Percentiles rank a stretch among this genome's conserved stretches.
These are phyloP conservation scores for Caligus rogercresseyi DNA, from an alignment of 1,140 invertebrate species.

Conservation along the genomic window DNA sequence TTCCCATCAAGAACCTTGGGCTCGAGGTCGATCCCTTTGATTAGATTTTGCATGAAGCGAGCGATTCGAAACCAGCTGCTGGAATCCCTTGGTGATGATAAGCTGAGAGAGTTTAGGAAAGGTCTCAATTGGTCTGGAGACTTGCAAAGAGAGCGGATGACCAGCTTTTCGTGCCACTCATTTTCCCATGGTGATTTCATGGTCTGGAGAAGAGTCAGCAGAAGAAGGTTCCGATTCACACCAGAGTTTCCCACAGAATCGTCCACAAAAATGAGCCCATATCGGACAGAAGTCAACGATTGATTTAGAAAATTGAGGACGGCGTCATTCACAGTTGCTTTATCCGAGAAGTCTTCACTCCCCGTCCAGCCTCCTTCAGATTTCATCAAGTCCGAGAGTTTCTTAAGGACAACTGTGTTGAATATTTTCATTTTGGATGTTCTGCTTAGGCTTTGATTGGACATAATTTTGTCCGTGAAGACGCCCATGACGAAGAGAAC, in stretches of 20 bases:
- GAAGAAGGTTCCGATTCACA: neutral
- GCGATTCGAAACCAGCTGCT: neutral
- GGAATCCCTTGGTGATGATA: neutral
- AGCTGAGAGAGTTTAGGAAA: neutral
- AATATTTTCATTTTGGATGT: neutral
- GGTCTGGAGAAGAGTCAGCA: conserved; percentile 1
- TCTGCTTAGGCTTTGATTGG: neutral
- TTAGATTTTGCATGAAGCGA: neutral
- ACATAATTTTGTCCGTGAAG: neutral
- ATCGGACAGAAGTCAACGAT: neutral
- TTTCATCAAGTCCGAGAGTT: neutral
- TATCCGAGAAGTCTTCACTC: neutral
- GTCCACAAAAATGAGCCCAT: conserved; percentile 5
- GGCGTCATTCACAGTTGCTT: neutral
- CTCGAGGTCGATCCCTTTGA: neutral
- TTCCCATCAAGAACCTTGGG: neutral
- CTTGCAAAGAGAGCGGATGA: neutral
- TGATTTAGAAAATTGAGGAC: neutral
- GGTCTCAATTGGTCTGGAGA: conserved; percentile 12
- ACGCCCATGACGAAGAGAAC: neutral
- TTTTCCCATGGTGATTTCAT: neutral
- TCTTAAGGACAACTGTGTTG: neutral
- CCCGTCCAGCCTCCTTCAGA: neutral
- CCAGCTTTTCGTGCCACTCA: neutral
- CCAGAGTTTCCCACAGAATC: conserved; percentile 1